These are phyloP conservation scores for Phenganax marumi DNA, from an alignment of 92 coral and sea anemone species.

Conservation along the genomic window DNA sequence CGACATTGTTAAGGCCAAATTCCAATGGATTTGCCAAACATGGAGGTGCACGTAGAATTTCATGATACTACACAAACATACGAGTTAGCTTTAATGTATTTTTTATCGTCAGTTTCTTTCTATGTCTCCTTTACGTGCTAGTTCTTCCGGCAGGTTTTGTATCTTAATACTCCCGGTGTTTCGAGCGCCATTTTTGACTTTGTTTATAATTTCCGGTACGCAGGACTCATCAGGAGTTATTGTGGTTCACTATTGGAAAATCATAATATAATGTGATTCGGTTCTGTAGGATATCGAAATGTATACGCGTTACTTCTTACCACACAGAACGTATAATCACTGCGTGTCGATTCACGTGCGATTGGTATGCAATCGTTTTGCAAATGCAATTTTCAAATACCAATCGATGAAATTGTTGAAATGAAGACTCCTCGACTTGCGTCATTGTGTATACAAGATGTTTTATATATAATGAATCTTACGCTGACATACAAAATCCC, in stretches of 20 bases:
- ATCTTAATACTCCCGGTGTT: not conserved
- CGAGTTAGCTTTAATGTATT: not conserved
- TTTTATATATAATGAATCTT: not conserved
- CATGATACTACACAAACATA: not conserved
- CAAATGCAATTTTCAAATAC: no score
- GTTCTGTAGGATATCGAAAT: no score
- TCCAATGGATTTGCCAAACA: not conserved
- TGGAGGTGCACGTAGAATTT: not conserved
- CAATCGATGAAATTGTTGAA: no score
- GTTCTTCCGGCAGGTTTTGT: slow-evolving; percentile 21
- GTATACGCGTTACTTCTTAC: not conserved
- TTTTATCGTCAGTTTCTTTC: not conserved
- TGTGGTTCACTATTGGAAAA: not conserved
- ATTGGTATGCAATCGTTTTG: not conserved
- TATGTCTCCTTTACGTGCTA: not conserved
- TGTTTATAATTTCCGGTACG: slow-evolving; percentile 36
- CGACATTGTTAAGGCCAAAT: slow-evolving; percentile 3
- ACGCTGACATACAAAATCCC: not conserved
- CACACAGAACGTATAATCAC: not conserved
- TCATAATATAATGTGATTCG: not conserved
- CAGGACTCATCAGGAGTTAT: slow-evolving; percentile 13
- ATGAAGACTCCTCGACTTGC: no score
- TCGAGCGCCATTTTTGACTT: slow-evolving; percentile 9
- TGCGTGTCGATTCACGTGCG: no score
- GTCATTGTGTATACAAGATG: not conserved